Conservation (phyloP, 2,888 invertebrate species). For the Trichacis sp. region DNA sequence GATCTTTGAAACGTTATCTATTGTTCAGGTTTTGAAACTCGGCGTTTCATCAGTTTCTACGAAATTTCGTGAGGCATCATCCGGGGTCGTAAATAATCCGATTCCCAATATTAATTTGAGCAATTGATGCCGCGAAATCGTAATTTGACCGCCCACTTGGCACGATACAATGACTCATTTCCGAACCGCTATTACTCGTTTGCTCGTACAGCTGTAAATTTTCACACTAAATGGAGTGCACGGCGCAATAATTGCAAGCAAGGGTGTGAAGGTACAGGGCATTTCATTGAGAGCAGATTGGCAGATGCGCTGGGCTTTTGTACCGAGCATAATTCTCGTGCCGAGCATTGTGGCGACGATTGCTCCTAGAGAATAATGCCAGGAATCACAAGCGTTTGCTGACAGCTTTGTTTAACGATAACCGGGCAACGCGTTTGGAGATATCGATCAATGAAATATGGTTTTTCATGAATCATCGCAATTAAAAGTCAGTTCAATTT, state of each 20-base stretch:
- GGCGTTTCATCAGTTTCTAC: background rate
- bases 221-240: conserved; percentile 37
- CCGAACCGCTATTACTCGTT: conserved; percentile 15
- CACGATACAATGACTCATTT: conserved; percentile 33
- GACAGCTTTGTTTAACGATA: conserved; percentile 18
- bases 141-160: conserved; percentile 20
- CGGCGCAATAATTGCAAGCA: conserved; percentile 19
- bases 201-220: conserved; percentile 42
- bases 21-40: background rate
- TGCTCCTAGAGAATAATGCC: conserved; percentile 40
- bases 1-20: too few species aligned
- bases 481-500: too few species aligned
- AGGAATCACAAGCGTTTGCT: conserved; percentile 33
- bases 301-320: conserved; percentile 43
- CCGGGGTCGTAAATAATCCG: background rate
- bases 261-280: conserved; percentile 15
- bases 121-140: conserved; percentile 10
- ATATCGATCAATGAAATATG: too few species aligned
- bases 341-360: conserved; percentile 33
- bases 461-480: too few species aligned
- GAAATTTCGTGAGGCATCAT: background rate
- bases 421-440: background rate
- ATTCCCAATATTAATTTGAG: background rate
- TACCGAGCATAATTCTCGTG: conserved; percentile 31
- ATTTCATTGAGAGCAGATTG: conserved; percentile 21